phyloP scores from a whole-genome alignment of 2,797 vertebrate genomes.

The Spinus pinus region DNA sequence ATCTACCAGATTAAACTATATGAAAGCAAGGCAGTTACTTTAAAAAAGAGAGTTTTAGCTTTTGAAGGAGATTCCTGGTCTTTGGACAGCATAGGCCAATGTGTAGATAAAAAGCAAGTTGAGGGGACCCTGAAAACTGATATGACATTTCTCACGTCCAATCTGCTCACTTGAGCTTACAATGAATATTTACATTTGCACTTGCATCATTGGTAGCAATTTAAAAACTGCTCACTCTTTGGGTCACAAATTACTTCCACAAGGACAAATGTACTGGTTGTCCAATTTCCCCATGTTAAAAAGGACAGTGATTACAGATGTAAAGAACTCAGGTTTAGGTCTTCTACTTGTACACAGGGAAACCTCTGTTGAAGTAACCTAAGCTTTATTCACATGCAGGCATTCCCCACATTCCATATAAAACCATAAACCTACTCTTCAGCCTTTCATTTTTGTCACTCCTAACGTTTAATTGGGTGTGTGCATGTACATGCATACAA shows the following conservation, averaged over 20 bases:
- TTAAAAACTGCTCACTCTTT: neutral
- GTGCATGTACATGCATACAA: rapidly evolving
- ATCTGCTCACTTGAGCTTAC: neutral
- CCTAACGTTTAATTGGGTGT: rapidly evolving
- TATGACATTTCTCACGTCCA: neutral
- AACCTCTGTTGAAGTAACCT: neutral
- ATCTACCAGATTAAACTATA: neutral
- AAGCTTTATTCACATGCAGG: neutral
- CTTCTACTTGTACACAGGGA: neutral
- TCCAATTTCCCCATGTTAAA: neutral
- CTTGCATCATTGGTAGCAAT: neutral
- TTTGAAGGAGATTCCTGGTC: neutral
- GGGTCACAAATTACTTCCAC: neutral
- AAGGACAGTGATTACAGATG: neutral
- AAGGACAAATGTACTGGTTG: neutral
- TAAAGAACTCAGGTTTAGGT: neutral
- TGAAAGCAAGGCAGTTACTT: neutral
- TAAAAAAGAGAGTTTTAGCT: neutral
- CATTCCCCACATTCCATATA: neutral
- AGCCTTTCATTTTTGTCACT: neutral
- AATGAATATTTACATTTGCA: neutral
- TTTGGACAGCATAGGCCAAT: neutral
- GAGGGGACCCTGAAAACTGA: neutral
- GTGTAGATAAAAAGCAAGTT: neutral
- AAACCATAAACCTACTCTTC: neutral